Evolutionary conservation across 2,113 vertebrate species (phyloP).

Genomic region (Anhinga anhinga): DNA sequence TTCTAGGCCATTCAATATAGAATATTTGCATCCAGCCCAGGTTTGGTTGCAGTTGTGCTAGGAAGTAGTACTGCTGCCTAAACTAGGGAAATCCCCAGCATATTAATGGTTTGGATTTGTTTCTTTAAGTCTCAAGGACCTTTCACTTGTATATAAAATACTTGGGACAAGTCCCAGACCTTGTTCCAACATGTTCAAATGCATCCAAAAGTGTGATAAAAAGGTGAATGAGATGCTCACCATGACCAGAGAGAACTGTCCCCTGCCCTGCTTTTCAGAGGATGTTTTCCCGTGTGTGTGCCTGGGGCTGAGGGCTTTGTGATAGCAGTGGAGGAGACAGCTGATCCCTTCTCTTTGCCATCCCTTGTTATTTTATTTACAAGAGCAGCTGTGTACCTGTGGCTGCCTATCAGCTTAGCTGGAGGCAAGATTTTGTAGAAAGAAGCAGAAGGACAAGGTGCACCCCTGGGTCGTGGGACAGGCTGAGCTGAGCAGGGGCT

Average conservation of each 20-base stretch:
- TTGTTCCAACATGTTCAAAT: neutral
- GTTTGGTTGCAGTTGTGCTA: neutral
- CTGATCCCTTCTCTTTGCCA: rapidly evolving
- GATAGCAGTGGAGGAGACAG: neutral
- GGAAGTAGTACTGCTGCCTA: neutral
- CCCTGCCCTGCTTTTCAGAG: neutral
- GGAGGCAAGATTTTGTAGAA: neutral
- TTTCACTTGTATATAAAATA: neutral
- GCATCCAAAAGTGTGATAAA: neutral
- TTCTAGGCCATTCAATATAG: neutral
- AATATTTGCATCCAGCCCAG: neutral
- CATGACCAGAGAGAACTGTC: neutral
- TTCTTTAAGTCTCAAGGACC: neutral
- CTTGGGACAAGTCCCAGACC: neutral
- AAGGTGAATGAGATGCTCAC: neutral
- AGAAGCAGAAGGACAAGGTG: neutral
- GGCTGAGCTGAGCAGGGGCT: neutral
- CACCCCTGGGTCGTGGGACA: neutral
- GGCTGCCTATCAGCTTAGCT: neutral
- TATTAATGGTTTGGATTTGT: neutral
- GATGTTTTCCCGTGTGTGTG: neutral
- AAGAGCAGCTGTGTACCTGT: neutral
- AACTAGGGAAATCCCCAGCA: neutral
- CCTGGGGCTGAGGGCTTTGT: neutral
- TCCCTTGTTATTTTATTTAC: neutral